A percentile compares a stretch with the other conserved stretches of the same genome.
phyloP scores from a whole-genome alignment of 2,888 invertebrate species.

The Cacoxenus indagator region DNA sequence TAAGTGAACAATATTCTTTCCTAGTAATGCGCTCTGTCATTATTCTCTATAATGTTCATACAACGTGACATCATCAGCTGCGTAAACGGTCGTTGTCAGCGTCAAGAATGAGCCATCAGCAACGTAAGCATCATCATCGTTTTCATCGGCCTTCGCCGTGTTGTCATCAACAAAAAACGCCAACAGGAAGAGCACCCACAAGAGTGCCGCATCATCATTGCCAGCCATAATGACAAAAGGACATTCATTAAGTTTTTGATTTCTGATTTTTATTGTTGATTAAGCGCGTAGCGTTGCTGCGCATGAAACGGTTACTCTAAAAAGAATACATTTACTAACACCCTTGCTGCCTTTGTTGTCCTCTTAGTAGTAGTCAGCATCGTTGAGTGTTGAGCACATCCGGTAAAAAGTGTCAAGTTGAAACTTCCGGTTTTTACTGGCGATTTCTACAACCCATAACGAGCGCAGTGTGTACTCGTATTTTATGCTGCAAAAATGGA shows the following conservation, averaged over 20 bases:
- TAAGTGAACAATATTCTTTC: constrained; percentile 41
- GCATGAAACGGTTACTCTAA: constrained; percentile 21
- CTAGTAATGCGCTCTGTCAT: constrained; percentile 15
- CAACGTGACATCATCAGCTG: constrained; percentile 57
- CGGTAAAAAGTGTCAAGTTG: constrained; percentile 67
- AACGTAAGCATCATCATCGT: constrained; percentile 29
- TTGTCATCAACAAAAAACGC: not conserved
- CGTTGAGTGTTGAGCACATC: constrained; percentile 56
- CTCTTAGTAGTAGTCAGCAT: not conserved
- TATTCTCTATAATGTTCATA: constrained; percentile 32
- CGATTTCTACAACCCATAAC: constrained; percentile 19
- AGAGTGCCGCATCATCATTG: constrained; percentile 18
- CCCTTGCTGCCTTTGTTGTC: constrained; percentile 13
- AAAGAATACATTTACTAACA: constrained; percentile 46
- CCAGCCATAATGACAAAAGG: constrained; percentile 62
- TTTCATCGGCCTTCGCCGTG: constrained; percentile 7
- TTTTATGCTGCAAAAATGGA: too few species aligned
- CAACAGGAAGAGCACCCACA: not conserved
- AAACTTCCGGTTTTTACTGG: constrained; percentile 58
- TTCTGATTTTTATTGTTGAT: constrained; percentile 65
- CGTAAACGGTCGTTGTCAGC: constrained; percentile 56
- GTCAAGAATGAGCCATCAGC: constrained; percentile 36
- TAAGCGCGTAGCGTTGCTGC: constrained; percentile 46
- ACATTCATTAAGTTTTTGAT: constrained; percentile 68
- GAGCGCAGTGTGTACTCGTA: too few species aligned